A percentile compares a stretch with the other conserved stretches of the same genome.
phyloP scores from a whole-genome alignment of 2,113 vertebrate species.

The Pelecanus crispus region DNA sequence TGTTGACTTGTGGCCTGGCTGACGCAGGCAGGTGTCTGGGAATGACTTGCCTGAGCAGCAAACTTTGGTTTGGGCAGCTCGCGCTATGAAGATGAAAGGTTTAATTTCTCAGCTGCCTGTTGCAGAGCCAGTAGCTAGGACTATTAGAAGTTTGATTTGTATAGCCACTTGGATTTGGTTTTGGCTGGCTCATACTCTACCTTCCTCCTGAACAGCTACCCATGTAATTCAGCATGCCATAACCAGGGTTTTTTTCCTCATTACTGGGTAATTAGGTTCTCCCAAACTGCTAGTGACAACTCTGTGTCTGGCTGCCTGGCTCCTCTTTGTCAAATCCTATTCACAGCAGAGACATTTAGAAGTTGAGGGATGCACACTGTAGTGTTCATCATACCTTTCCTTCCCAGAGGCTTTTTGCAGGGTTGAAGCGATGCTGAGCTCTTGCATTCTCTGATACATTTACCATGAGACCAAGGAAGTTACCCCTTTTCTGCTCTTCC shows the following conservation, averaged over 20 bases:
- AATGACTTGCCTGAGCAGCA: neutral
- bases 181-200: neutral
- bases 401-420: constrained; percentile 3
- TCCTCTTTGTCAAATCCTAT: neutral
- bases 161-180: neutral
- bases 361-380: neutral
- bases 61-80: neutral
- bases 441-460: neutral
- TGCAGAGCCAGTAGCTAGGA: neutral
- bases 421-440: neutral
- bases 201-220: neutral
- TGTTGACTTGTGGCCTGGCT: neutral
- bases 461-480: constrained; percentile 48
- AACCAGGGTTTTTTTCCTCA: neutral
- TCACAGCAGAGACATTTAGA: neutral
- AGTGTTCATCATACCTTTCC: constrained; percentile 54
- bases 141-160: neutral
- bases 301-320: neutral
- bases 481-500: constrained; percentile 38
- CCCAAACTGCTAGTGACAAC: neutral
- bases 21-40: neutral
- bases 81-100: neutral
- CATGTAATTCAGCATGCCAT: neutral
- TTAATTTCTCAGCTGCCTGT: neutral
- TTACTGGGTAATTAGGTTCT: neutral